phyloP scores from a whole-genome alignment of 2,113 vertebrate species.

The Litocranius walleri region DNA sequence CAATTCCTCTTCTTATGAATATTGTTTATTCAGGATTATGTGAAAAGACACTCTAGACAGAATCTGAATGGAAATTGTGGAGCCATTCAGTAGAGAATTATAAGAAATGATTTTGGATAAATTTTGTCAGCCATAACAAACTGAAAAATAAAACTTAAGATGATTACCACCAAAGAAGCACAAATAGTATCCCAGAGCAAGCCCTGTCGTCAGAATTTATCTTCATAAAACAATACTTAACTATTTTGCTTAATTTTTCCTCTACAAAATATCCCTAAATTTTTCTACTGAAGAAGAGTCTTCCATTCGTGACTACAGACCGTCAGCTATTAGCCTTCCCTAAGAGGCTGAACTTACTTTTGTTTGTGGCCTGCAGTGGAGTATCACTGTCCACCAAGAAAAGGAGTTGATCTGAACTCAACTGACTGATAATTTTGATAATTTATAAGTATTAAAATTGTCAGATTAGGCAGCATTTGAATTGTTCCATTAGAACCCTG shows the following conservation, averaged over 20 bases:
- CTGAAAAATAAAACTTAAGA: background rate
- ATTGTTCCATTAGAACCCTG: background rate
- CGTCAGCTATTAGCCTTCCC: background rate
- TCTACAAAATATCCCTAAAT: background rate
- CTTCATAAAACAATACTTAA: background rate
- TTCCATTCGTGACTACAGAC: slow-evolving; percentile 18
- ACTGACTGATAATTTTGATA: background rate
- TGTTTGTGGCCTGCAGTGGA: background rate
- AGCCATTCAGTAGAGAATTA: background rate
- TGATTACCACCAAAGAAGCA: background rate
- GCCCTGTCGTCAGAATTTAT: background rate
- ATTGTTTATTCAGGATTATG: slow-evolving; percentile 1
- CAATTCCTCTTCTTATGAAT: background rate
- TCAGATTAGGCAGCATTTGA: background rate
- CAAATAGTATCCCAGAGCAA: background rate
- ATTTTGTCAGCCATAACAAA: slow-evolving; percentile 4
- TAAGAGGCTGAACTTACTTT: background rate
- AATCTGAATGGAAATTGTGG: slow-evolving; percentile 7
- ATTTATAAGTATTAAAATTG: background rate
- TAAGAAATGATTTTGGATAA: background rate
- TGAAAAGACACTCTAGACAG: background rate
- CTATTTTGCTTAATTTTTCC: slow-evolving; percentile 12
- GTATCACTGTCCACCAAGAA: background rate
- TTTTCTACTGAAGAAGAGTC: slow-evolving; percentile 33
- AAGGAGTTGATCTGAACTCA: background rate